These are phyloP conservation scores for Menidia beryllina DNA, from an alignment of 2,113 vertebrate species.

Conservation along the genomic window DNA sequence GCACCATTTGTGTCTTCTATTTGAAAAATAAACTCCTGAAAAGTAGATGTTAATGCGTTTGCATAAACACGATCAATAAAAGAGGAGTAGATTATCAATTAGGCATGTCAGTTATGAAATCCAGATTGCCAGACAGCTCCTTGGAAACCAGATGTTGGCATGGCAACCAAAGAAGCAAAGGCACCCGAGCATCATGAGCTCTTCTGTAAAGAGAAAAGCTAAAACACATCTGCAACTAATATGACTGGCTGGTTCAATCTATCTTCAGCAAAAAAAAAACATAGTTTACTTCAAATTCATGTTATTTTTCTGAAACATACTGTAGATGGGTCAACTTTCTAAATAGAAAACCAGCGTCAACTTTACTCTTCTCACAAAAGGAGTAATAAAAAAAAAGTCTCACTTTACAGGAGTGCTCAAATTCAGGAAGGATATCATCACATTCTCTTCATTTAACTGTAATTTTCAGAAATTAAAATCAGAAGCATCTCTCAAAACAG, in stretches of 20 bases:
- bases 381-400: not conserved
- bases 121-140: constrained; percentile 28
- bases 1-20: too few species aligned
- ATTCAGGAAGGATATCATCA: not conserved
- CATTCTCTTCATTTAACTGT: constrained; percentile 3
- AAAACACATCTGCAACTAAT: constrained; percentile 46
- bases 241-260: constrained; percentile 38
- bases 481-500: constrained; percentile 23
- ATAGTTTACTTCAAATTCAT: constrained; percentile 28
- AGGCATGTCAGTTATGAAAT: constrained; percentile 18
- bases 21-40: too few species aligned
- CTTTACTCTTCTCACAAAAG: not conserved
- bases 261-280: constrained; percentile 31
- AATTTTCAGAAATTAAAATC: constrained; percentile 10
- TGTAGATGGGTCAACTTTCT: not conserved
- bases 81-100: constrained; percentile 18
- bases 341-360: not conserved
- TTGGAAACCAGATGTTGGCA: constrained; percentile 39
- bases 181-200: constrained; percentile 30
- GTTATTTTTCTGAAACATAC: constrained; percentile 9
- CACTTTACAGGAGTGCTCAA: not conserved
- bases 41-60: too few species aligned
- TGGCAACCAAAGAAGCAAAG: constrained; percentile 49
- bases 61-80: constrained; percentile 2
- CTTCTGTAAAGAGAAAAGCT: constrained; percentile 17